Base-by-base conservation (phyloP, 2,797 vertebrate species). In the Mallotus villosus region DNA sequence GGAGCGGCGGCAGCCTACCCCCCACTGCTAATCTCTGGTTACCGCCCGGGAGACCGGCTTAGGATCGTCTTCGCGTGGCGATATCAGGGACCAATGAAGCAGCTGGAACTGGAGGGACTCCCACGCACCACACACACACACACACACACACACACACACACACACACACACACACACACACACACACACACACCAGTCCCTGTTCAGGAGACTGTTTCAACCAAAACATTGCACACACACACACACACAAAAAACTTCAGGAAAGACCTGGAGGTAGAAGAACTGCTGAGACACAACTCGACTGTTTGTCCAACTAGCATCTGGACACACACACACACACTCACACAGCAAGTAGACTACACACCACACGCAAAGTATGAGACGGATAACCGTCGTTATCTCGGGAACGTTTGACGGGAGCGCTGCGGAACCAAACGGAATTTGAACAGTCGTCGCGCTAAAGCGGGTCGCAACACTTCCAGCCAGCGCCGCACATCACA, bases 391-490 rank as follows among this genome's bases (percentile, higher is more conserved):
- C 22, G 3, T 27, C 24, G 14, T 49, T 14, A 67, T 61, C 41
- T 61, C 22, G n/a, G 64, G 22, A 55, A 4, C 24, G n/a, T 41
- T 49, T 55, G 25, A 51, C 64, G 17, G 41, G 62, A 72, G 72
- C 32, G 32, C 70, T 29, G 58, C 37, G 78, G 75, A 71, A 17
- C 64, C 4, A 51, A 72, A 57, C 27, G 66, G 55, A 81, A 77
- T 51, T 71, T 75, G 58, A 3, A 60, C 9, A 16, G 73, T 67
- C 53, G 63, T 66, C 64, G 70, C 65, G 72, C 76, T 76, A 72
- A 82, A 59, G 68, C 71, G 73, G 59, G 70, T 83, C 70, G 61
- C 49, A 66, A 66, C 24, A 29, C 34, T 16, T 22, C 46, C 67
- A 77, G 41, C 66, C 51, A 67, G 63, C 62, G 63, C 5, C 41